Conservation (phyloP, 2,113 vertebrate genomes). For the Actinemys pallida region DNA sequence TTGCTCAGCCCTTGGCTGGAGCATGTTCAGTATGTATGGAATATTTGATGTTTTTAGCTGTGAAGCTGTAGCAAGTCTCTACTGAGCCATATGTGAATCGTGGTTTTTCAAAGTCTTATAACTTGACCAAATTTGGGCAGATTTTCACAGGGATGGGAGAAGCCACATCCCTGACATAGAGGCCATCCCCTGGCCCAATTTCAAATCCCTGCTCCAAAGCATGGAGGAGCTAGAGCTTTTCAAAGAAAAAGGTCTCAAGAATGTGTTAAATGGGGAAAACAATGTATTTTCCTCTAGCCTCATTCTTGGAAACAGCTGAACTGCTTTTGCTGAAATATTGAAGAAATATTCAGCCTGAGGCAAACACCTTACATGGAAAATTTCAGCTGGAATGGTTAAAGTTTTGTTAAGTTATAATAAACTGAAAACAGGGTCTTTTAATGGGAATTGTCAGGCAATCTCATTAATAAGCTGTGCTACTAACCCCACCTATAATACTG, state of each 20-base stretch:
- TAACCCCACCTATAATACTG: not conserved
- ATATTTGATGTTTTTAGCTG: not conserved
- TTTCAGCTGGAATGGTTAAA: conserved; percentile 11
- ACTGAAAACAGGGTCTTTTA: not conserved
- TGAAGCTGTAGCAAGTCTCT: not conserved
- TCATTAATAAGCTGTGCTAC: not conserved
- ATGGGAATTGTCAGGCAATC: not conserved
- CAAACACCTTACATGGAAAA: conserved; percentile 25
- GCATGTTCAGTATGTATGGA: not conserved
- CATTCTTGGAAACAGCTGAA: not conserved
- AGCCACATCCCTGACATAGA: conserved; percentile 3
- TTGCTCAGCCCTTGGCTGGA: not conserved
- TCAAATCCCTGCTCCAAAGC: conserved; percentile 52
- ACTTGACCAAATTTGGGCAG: conserved; percentile 25
- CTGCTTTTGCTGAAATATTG: not conserved
- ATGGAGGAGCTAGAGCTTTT: conserved; percentile 26
- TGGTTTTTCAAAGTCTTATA: conserved; percentile 32
- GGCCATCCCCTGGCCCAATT: conserved; percentile 27
- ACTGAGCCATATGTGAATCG: conserved; percentile 27
- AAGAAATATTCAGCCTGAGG: conserved; percentile 10
- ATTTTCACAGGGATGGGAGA: conserved; percentile 36
- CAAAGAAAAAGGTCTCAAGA: conserved; percentile 9
- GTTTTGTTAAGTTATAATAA: not conserved
- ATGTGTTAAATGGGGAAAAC: not conserved
- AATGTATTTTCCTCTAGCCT: not conserved